Percentiles rank a stretch among this genome's conserved stretches.
Conservation (phyloP, 1,140 invertebrate species). For the Steinernema khuongi region DNA sequence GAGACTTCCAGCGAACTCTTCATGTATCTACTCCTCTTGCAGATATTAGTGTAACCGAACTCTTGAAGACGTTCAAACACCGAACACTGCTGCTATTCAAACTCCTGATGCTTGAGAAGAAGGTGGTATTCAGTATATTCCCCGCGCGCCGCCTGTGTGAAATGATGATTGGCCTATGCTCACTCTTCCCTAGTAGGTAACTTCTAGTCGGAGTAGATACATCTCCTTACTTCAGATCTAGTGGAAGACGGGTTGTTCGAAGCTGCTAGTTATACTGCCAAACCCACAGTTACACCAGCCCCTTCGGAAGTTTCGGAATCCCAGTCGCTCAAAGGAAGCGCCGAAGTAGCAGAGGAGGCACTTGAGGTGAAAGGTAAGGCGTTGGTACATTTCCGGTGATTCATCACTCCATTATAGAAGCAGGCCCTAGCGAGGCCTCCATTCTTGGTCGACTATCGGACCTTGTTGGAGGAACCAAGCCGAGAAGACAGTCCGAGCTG, state of each 20-base stretch:
- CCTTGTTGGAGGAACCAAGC: not conserved
- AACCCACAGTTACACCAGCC: constrained; percentile 43
- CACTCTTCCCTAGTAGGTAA: constrained; percentile 76
- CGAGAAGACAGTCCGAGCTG: not conserved
- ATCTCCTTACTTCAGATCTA: constrained; percentile 51
- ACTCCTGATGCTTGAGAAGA: constrained; percentile 79
- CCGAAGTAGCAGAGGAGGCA: constrained; percentile 57
- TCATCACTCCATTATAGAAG: constrained; percentile 32
- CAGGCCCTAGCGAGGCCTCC: constrained; percentile 22
- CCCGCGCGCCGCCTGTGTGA: constrained; percentile 83
- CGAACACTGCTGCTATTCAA: constrained; percentile 90
- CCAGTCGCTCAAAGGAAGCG: constrained; percentile 23
- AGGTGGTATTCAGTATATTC: constrained; percentile 81
- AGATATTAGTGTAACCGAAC: constrained; percentile 74
- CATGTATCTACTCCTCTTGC: constrained; percentile 53
- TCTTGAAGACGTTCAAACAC: constrained; percentile 79
- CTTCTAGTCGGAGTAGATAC: constrained; percentile 16
- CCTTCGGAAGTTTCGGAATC: constrained; percentile 21
- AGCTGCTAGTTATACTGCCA: constrained; percentile 74
- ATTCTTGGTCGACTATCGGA: not conserved
- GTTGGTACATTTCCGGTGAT: constrained; percentile 13
- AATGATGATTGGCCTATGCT: constrained; percentile 78
- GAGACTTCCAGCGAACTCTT: not conserved
- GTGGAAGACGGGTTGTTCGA: constrained; percentile 78
- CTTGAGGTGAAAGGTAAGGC: constrained; percentile 45